Conservation (phyloP, 2,888 invertebrate species). For the Plebejus argus region DNA sequence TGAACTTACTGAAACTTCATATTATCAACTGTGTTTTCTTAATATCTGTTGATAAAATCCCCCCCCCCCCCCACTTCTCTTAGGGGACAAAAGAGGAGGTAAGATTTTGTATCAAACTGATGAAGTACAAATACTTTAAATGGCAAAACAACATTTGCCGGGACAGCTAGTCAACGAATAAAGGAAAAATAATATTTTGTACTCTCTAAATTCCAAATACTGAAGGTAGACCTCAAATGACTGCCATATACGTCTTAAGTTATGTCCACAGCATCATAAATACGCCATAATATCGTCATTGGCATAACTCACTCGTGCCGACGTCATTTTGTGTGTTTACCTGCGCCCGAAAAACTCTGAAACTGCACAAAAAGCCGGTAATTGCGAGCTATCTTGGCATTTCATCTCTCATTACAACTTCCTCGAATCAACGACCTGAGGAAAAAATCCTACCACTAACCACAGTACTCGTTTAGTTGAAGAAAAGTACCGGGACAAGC, state of each 20-base stretch:
- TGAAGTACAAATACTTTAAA: too few species aligned
- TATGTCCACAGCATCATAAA: neutral
- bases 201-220: neutral
- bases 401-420: constrained; percentile 7
- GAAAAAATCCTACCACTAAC: neutral
- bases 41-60: too few species aligned
- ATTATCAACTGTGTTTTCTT: too few species aligned
- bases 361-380: neutral
- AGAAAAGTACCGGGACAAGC: neutral
- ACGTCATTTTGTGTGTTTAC: neutral
- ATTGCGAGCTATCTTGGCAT: neutral
- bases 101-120: too few species aligned
- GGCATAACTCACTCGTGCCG: neutral
- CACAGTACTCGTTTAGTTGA: neutral
- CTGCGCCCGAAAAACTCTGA: neutral
- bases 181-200: too few species aligned
- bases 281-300: neutral
- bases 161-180: too few species aligned
- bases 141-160: too few species aligned
- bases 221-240: neutral
- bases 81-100: too few species aligned
- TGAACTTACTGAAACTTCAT: too few species aligned
- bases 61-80: too few species aligned
- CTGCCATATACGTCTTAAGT: neutral
- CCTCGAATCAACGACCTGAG: neutral